Evolutionary conservation across 2,797 vertebrate genomes (phyloP).

Genomic region (Spea hammondii): DNA sequence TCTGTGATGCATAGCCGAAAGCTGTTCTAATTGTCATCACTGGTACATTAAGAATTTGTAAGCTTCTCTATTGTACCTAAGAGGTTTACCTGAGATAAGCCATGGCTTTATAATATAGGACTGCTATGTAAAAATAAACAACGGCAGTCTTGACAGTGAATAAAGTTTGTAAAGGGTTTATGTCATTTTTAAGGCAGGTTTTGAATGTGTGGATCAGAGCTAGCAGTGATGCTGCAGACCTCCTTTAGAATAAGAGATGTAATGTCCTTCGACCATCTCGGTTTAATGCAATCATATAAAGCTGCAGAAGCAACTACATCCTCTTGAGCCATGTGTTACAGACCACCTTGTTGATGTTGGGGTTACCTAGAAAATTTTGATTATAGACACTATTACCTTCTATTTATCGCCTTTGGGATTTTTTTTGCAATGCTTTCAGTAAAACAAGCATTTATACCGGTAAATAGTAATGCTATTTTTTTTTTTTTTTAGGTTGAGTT

Average conservation of each 20-base stretch:
- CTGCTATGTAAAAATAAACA: not conserved
- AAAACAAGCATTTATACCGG: not conserved
- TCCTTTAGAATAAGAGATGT: not conserved
- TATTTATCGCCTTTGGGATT: slow-evolving; percentile 1
- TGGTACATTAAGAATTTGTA: not conserved
- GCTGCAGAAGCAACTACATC: not conserved
- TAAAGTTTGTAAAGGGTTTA: not conserved
- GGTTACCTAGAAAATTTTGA: slow-evolving; percentile 5
- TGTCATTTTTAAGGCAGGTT: no score
- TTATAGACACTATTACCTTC: slow-evolving; percentile 6
- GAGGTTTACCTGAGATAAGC: not conserved
- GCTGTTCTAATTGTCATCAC: not conserved
- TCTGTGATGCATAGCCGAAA: not conserved
- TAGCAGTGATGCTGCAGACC: not conserved
- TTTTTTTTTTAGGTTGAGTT: slow-evolving; percentile 9
- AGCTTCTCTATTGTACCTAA: slow-evolving; percentile 4
- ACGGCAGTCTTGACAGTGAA: not conserved
- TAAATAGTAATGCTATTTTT: not conserved
- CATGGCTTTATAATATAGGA: not conserved
- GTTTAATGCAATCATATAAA: not conserved
- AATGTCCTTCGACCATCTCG: not conserved
- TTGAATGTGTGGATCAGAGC: no score
- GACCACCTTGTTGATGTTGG: slow-evolving; percentile 1
- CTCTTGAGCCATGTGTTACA: slow-evolving; percentile 5
- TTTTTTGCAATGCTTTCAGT: slow-evolving; percentile 7